Evolutionary conservation across 1,140 invertebrate species (phyloP), one percentile per base, ranked within the genome.

Genomic region (Eubasilissa regina): DNA sequence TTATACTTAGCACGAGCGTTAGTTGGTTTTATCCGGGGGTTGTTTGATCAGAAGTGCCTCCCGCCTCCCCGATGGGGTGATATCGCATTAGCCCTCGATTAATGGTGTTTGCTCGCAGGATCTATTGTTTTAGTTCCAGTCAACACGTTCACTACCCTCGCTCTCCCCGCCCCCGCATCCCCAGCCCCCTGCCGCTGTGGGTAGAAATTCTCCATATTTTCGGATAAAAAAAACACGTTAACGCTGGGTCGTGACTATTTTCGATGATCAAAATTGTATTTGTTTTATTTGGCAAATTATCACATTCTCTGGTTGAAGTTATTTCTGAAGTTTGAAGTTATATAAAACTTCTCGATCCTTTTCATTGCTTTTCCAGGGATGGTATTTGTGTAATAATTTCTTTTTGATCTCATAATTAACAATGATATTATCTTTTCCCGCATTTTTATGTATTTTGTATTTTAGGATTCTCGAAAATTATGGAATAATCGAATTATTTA

Each of bases 61-160:
- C 35, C 58, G 8, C 25, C 60, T 11, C 11, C 19, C 21, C 12
- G 13, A 48, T 68, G 64, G 64, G 64, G 64, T 17, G 64, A 35
- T 68, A 47, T 68, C 64, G n/a, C 64, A 68, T 68, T 68, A 68
- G 64, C 64, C 64, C 45, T 21, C 64, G 64, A 68, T 68, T 68
- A 68, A 68, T 68, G 64, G 64, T 68, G 64, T 68, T 47, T 68
- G 44, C 44, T 44, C 15, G 13, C 44, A 68, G 64, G 64, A 68
- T 68, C 64, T 48, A 48, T 68, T 68, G 64, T 68, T 68, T 68
- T 68, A 68, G 64, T 68, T 68, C 64, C 19, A 68, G 55, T 74
- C 48, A 55, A 74, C 72, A 58, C 55, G 72, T 56, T 58, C 25
- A n/a, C 72, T n/a, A 13, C 51, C 25, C 19, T 15, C 35, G 17